These are phyloP conservation scores for Speoplatyrhinus poulsoni DNA, from an alignment of 2,113 vertebrate species.

Conservation along the genomic window DNA sequence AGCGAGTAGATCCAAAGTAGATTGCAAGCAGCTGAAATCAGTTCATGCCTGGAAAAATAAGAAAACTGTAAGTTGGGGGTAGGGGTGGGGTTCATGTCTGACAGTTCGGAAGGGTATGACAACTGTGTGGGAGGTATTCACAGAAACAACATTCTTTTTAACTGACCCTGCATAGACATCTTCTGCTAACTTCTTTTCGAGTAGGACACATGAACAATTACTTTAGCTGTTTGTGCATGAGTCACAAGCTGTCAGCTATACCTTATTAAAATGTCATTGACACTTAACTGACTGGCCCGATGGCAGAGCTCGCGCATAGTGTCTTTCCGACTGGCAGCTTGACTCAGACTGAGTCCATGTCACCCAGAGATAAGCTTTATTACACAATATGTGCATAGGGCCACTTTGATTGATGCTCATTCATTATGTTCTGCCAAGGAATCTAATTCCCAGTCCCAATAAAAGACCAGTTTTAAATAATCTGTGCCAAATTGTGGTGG, in stretches of 20 bases:
- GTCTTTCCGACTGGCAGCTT: constrained; percentile 52
- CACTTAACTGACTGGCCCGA: constrained; percentile 69
- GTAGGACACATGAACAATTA: constrained; percentile 51
- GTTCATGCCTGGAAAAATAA: constrained; percentile 80
- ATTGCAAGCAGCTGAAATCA: constrained; percentile 75
- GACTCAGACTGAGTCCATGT: constrained; percentile 71
- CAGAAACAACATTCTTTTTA: constrained; percentile 57
- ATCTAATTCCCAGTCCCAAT: constrained; percentile 71
- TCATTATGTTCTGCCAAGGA: constrained; percentile 68
- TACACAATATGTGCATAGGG: constrained; percentile 66
- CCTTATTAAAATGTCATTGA: constrained; percentile 58
- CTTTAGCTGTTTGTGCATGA: constrained; percentile 58
- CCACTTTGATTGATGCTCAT: constrained; percentile 74
- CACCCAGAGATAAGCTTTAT: constrained; percentile 79
- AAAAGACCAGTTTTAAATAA: constrained; percentile 73
- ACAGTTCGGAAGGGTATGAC: constrained; percentile 48
- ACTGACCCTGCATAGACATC: constrained; percentile 43
- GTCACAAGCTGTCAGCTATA: constrained; percentile 29
- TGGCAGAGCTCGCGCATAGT: constrained; percentile 55
- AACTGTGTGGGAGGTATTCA: constrained; percentile 54
- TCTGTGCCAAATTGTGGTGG: constrained; percentile 70
- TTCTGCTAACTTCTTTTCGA: constrained; percentile 33
- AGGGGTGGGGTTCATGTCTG: constrained; percentile 37
- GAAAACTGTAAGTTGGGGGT: constrained; percentile 30
- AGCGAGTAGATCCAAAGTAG: constrained; percentile 73